phyloP scores from a whole-genome alignment of 2,888 invertebrate species.

The Polietes domitor region DNA sequence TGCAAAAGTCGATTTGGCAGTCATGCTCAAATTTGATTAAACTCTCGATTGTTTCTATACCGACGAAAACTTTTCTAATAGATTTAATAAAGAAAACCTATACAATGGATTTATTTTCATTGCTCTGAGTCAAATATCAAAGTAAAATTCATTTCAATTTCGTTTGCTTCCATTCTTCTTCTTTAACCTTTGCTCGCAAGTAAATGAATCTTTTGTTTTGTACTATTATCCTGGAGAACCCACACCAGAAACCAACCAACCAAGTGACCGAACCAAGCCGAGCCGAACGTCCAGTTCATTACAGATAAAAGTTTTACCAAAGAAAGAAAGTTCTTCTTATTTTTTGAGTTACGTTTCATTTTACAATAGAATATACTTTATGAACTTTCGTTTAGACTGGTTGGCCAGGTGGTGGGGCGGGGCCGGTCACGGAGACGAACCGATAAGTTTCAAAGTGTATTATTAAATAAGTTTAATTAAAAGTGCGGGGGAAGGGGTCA shows the following conservation, averaged over 20 bases:
- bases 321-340: conserved; percentile 2
- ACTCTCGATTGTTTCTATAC: not conserved
- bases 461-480: conserved; percentile 10
- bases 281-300: not conserved
- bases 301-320: conserved; percentile 15
- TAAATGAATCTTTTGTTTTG: not conserved
- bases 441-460: not conserved
- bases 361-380: not conserved
- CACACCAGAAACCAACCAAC: too few species aligned
- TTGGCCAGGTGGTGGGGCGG: too few species aligned
- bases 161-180: not conserved
- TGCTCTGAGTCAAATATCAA: not conserved
- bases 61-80: not conserved
- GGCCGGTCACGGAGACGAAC: not conserved
- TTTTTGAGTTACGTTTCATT: not conserved
- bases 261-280: not conserved
- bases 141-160: not conserved
- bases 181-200: not conserved
- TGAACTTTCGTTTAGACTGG: not conserved
- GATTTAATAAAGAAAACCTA: not conserved
- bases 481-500: not conserved
- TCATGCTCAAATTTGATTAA: conserved; percentile 5
- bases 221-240: too few species aligned
- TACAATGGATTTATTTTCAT: not conserved
- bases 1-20: not conserved